Percentiles rank a stretch among this genome's conserved stretches.
Evolutionary conservation across 2,113 vertebrate genomes (phyloP).

Genomic region (Jacana jacana): DNA sequence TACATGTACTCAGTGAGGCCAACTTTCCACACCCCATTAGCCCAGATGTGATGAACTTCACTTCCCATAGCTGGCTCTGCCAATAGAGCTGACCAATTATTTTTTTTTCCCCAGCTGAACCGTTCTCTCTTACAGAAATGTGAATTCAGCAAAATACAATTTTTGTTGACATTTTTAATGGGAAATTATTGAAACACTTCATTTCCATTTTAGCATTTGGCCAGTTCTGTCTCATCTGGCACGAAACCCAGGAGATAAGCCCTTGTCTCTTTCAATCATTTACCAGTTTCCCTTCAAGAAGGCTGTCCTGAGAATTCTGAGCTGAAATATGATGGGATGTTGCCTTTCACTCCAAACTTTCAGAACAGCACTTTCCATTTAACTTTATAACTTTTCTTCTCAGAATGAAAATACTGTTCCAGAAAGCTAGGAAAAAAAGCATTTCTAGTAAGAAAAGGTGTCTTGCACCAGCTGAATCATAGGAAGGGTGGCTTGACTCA

Average conservation of each 20-base stretch:
- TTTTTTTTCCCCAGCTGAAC: conserved; percentile 1
- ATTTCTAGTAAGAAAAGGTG: not conserved
- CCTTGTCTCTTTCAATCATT: not conserved
- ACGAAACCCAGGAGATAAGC: not conserved
- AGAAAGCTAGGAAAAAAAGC: no score
- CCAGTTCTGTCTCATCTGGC: conserved; percentile 16
- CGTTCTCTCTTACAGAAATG: conserved; percentile 11
- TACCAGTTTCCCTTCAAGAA: not conserved
- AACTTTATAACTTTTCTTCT: not conserved
- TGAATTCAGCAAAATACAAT: conserved; percentile 21
- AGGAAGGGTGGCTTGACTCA: not conserved
- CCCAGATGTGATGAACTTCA: conserved; percentile 25
- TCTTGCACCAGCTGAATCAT: not conserved
- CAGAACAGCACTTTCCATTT: not conserved
- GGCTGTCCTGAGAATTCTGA: not conserved
- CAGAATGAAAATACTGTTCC: not conserved
- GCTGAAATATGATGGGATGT: not conserved
- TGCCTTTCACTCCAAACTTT: not conserved
- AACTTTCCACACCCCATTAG: conserved; percentile 53
- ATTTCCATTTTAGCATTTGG: conserved; percentile 41
- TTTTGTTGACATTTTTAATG: conserved; percentile 41
- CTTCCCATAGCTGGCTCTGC: not conserved
- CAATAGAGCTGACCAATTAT: not conserved
- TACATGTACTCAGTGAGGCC: not conserved
- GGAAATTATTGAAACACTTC: conserved; percentile 53